Percentiles rank a stretch among this genome's conserved stretches.
Conservation (phyloP, 1,140 invertebrate species). For the Nomia melanderi region DNA sequence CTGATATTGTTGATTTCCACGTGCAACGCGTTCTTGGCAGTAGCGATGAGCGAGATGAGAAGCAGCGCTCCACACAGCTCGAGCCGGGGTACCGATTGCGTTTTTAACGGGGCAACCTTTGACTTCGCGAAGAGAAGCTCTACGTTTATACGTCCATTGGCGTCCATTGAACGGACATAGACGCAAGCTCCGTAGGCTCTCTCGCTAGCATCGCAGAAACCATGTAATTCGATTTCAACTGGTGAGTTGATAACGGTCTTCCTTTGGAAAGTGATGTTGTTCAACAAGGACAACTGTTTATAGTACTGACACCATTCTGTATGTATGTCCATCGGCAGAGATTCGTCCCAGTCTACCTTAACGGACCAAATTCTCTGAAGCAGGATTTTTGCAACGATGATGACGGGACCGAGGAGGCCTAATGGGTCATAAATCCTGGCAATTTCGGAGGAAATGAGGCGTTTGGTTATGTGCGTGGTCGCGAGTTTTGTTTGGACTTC, state of each 20-base stretch:
- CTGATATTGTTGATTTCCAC: background rate
- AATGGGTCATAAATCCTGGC: constrained; percentile 12
- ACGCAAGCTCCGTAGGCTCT: background rate
- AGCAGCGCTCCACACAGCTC: background rate
- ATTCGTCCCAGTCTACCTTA: no score
- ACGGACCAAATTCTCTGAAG: constrained; percentile 8
- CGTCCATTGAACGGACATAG: background rate
- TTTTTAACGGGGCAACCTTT: constrained; percentile 12
- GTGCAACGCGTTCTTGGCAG: background rate
- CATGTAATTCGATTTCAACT: background rate
- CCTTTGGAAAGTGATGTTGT: background rate
- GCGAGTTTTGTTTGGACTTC: no score
- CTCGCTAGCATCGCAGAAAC: constrained; percentile 18
- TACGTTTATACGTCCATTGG: rapidly evolving
- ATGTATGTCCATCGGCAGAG: background rate
- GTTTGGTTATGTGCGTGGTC: no score
- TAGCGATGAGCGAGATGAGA: background rate
- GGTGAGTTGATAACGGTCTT: no score
- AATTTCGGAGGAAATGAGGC: no score
- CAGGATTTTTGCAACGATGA: background rate
- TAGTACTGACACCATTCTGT: background rate
- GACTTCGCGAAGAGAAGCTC: no score
- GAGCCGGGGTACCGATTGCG: background rate
- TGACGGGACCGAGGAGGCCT: background rate
- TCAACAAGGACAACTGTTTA: background rate